phyloP scores from a whole-genome alignment of 2,113 vertebrate genomes.

The Tretioscincus oriximinensis region DNA sequence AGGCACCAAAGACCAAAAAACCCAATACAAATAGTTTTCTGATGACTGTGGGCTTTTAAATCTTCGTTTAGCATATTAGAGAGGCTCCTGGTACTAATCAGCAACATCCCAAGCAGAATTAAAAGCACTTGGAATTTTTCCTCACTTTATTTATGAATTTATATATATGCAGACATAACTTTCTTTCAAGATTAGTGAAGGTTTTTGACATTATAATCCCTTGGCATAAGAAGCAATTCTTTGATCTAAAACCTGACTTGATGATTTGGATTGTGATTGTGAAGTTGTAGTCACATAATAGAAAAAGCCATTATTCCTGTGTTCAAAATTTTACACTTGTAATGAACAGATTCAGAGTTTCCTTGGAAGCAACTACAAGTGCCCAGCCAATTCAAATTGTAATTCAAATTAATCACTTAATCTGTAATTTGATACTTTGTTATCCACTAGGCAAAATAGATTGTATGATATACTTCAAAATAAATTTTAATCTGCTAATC shows the following conservation, averaged over 20 bases:
- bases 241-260: background rate
- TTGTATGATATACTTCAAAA: background rate
- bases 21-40: background rate
- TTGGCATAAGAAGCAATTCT: background rate
- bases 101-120: background rate
- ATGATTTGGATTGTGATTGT: background rate
- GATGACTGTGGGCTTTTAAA: background rate
- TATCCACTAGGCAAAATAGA: background rate
- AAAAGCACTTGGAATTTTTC: background rate
- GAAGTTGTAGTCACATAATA: background rate
- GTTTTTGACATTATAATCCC: background rate
- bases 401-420: background rate
- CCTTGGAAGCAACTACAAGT: background rate
- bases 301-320: background rate
- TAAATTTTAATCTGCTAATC: conserved; percentile 6
- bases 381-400: background rate
- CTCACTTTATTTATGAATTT: background rate
- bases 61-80: background rate
- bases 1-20: too few relatives aligned
- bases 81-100: too few relatives aligned
- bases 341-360: background rate
- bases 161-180: background rate
- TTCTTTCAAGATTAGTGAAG: background rate
- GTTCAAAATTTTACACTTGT: background rate
- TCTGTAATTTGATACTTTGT: background rate